phyloP scores from a whole-genome alignment of 2,888 invertebrate species.

The Andricus quercusramuli region DNA sequence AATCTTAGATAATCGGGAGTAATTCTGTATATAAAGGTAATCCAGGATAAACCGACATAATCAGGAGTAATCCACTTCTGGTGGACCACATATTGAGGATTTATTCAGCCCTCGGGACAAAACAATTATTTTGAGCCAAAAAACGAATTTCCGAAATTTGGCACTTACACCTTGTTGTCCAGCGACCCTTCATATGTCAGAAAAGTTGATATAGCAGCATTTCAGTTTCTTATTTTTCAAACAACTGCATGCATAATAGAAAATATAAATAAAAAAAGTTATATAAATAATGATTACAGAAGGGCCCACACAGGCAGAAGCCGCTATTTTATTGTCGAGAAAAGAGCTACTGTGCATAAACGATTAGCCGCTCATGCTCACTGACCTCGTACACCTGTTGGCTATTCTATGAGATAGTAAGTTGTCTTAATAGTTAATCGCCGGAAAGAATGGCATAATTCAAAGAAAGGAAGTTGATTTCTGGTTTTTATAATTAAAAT shows the following conservation, averaged over 20 bases:
- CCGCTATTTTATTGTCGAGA: slow-evolving; percentile 72
- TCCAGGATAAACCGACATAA: no score
- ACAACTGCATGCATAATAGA: slow-evolving; percentile 7
- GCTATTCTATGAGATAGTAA: slow-evolving; percentile 42
- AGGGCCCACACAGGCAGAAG: slow-evolving; percentile 56
- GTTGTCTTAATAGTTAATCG: slow-evolving; percentile 19
- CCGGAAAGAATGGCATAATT: slow-evolving; percentile 18
- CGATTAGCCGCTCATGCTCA: slow-evolving; percentile 67
- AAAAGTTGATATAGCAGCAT: background rate
- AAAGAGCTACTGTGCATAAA: slow-evolving; percentile 74
- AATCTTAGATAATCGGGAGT: no score
- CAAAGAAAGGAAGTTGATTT: slow-evolving; percentile 1
- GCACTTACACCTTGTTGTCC: no score
- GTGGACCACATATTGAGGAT: no score
- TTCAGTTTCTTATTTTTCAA: background rate
- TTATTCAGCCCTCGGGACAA: no score
- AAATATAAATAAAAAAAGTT: background rate
- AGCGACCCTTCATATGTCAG: no score
- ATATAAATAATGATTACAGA: background rate
- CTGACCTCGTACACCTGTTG: slow-evolving; percentile 71
- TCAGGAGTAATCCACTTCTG: no score
- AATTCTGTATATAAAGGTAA: no score
- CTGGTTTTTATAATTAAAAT: slow-evolving; percentile 1
- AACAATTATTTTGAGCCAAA: no score
- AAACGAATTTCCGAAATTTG: no score